A percentile compares a stretch with the other conserved stretches of the same genome.
phyloP scores from a whole-genome alignment of 2,888 invertebrate species.

The Lasius fuliginosus region DNA sequence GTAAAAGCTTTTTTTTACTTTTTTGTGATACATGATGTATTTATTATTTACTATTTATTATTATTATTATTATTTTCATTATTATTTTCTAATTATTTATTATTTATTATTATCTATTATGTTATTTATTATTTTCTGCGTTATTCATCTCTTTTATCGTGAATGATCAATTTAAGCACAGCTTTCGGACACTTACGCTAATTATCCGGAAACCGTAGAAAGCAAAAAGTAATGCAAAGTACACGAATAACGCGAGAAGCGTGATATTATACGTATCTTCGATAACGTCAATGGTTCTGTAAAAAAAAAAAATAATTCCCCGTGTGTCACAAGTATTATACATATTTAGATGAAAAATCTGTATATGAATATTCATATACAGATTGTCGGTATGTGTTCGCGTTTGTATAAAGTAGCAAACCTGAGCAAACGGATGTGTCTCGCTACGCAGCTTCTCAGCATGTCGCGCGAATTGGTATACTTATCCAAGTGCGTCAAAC shows the following conservation, averaged over 20 bases:
- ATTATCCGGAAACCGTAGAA: slow-evolving; percentile 16
- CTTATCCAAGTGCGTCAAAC: neutral
- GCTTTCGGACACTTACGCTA: neutral
- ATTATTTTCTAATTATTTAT: too few relatives aligned
- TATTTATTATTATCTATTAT: too few relatives aligned
- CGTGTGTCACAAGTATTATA: too few relatives aligned
- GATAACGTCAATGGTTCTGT: slow-evolving; percentile 11
- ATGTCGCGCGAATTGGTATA: neutral
- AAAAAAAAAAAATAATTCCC: neutral
- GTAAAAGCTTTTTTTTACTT: neutral
- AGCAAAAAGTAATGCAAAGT: slow-evolving; percentile 22
- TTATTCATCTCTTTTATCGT: neutral
- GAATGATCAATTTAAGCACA: neutral
- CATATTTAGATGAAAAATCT: too few relatives aligned
- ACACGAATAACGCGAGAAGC: slow-evolving; percentile 20
- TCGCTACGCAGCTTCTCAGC: neutral
- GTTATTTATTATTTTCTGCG: too few relatives aligned
- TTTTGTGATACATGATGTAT: too few relatives aligned
- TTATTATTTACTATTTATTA: too few relatives aligned
- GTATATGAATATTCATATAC: too few relatives aligned
- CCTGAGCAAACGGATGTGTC: slow-evolving; percentile 4
- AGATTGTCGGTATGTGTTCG: neutral
- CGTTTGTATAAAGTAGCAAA: neutral
- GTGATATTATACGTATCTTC: slow-evolving; percentile 32
- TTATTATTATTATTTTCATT: too few relatives aligned